These are phyloP conservation scores for Rotaria sp. DNA, from an alignment of 2,888 invertebrate genomes.

Conservation along the genomic window DNA sequence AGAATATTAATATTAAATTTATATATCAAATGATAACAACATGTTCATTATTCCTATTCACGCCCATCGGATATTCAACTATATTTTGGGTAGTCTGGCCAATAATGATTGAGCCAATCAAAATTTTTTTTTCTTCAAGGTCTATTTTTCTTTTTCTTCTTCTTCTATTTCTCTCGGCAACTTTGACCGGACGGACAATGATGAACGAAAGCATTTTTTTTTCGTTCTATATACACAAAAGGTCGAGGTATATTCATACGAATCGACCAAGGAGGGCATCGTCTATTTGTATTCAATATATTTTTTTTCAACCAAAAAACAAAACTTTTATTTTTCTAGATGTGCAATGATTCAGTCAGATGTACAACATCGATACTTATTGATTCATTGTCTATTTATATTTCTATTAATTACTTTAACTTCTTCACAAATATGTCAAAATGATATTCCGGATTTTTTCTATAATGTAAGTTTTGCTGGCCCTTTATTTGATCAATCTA, in stretches of 20 bases:
- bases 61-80: too few species aligned
- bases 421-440: not conserved
- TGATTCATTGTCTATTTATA: not conserved
- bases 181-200: not conserved
- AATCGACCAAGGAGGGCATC: not conserved
- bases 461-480: not conserved
- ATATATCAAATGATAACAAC: not conserved
- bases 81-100: not conserved
- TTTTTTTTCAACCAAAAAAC: too few species aligned
- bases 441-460: constrained; percentile 13
- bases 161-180: not conserved
- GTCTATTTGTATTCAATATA: not conserved
- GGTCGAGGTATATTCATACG: not conserved
- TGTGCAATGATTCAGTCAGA: constrained; percentile 30
- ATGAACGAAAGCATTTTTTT: not conserved
- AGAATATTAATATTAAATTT: not conserved
- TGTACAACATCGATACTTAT: not conserved
- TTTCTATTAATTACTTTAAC: not conserved
- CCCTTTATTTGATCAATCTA: not conserved
- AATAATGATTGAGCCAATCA: not conserved
- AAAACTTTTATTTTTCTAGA: not conserved
- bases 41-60: not conserved
- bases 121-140: not conserved
- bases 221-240: not conserved
- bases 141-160: not conserved